Evolutionary conservation across 2,888 invertebrate genomes (phyloP).

Genomic region (Hirtodrosophila trivittata): DNA sequence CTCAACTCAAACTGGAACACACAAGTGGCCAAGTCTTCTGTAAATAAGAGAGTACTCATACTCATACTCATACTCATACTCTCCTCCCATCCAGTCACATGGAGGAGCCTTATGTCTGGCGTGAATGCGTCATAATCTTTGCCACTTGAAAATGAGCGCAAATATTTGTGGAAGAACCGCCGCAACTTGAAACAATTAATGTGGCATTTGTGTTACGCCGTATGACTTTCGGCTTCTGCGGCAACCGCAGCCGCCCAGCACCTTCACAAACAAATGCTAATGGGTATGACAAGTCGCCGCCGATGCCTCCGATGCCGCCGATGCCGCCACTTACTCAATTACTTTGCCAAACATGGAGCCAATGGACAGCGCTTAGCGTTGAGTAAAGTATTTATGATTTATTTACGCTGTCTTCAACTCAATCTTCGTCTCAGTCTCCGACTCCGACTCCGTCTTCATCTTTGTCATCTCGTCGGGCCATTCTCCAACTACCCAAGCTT

Average conservation of each 20-base stretch:
- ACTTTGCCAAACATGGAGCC: slow-evolving; percentile 74
- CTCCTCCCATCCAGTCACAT: slow-evolving; percentile 9
- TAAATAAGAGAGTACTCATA: slow-evolving; percentile 61
- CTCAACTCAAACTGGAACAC: slow-evolving; percentile 68
- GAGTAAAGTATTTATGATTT: slow-evolving; percentile 76
- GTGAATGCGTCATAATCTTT: slow-evolving; percentile 79
- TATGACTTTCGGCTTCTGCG: slow-evolving; percentile 79
- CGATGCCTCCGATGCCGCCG: slow-evolving; percentile 34
- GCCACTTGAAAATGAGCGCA: slow-evolving; percentile 78
- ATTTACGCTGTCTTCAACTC: slow-evolving; percentile 63
- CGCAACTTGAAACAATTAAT: slow-evolving; percentile 79
- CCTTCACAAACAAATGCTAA: slow-evolving; percentile 79
- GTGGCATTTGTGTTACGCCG: slow-evolving; percentile 79
- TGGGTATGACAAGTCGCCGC: slow-evolving; percentile 78
- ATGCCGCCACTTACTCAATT: slow-evolving; percentile 75
- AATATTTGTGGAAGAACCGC: slow-evolving; percentile 63
- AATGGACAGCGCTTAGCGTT: slow-evolving; percentile 33
- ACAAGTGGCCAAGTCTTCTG: slow-evolving; percentile 70
- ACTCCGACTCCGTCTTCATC: slow-evolving; percentile 23
- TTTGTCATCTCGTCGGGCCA: slow-evolving; percentile 19
- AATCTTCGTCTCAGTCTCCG: slow-evolving; percentile 4
- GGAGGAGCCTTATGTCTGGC: slow-evolving; percentile 54
- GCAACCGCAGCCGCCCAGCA: slow-evolving; percentile 53
- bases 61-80: neutral
- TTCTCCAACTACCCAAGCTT: no score